Base-by-base conservation (phyloP, 2,797 vertebrate genomes). In the Novumbra hubbsi region DNA sequence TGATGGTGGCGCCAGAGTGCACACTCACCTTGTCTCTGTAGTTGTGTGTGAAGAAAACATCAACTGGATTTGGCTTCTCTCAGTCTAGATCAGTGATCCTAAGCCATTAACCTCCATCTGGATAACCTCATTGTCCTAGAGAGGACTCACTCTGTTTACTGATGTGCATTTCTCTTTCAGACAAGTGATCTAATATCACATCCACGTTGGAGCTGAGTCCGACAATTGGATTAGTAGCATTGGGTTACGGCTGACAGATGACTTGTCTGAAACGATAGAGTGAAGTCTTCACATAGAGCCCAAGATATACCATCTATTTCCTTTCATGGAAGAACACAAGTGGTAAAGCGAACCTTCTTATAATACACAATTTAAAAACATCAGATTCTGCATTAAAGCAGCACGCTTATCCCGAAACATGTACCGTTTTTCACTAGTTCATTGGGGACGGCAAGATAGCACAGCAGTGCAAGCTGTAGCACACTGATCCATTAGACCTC, bases 101-200 rank as follows among this genome's bases (percentile, higher is more conserved):
- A 75, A 81, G 34, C 71, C 11, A 17, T 72, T 19, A 67, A 55
- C 73, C 49, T 76, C 75, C 64, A 80, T 83, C 71, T 57, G 30
- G 68, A 78, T 83, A 85, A 84, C 78, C 48, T 85, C 62, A 74
- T 82, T 87, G 62, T 62, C 49, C 72, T 68, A 49, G 27, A 68
- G 75, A 78, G 74, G 74, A 75, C 80, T 82, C 75, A 30, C 75
- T 80, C 80, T 76, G 68, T 69, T 73, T 78, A 55, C 52, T 57
- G 79, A 84, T 80, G 81, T 73, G 50, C 62, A 41, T 83, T 69
- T 82, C 69, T 83, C 69, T 83, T 76, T 71, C 55, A 76, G 79
- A 76, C 69, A 24, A 71, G 67, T 85, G 81, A 89, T 90, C 73
- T 63, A 72, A 89, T 92, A 90, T 79, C 78, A 80, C 24, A 68